These are phyloP conservation scores for Microctenopoma lineatum DNA, from an alignment of 2,797 vertebrate species.

Conservation along the genomic window DNA sequence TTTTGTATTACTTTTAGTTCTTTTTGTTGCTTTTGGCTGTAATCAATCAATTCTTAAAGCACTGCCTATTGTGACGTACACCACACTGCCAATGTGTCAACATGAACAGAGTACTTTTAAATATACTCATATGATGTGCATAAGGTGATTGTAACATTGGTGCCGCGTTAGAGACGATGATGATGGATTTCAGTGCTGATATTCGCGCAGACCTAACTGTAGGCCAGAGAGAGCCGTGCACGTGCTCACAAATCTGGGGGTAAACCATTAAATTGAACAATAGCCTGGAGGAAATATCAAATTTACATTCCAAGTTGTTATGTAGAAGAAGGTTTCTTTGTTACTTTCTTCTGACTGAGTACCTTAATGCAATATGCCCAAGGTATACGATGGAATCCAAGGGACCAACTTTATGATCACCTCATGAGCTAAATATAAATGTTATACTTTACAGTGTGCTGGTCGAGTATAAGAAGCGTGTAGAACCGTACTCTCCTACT, in stretches of 20 bases:
- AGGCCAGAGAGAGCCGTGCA: constrained; percentile 44
- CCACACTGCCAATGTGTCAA: constrained; percentile 66
- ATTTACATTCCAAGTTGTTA: constrained; percentile 78
- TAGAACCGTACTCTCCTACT: constrained; percentile 58
- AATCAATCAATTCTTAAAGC: constrained; percentile 82
- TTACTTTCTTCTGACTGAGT: constrained; percentile 59
- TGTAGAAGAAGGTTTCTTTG: constrained; percentile 56
- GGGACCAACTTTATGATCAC: constrained; percentile 86
- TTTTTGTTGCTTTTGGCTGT: constrained; percentile 77
- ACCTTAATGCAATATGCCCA: constrained; percentile 68
- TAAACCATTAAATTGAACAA: constrained; percentile 43
- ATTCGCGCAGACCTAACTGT: constrained; percentile 51
- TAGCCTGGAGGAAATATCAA: constrained; percentile 58
- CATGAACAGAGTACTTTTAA: constrained; percentile 50
- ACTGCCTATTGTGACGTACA: constrained; percentile 76
- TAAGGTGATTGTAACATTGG: constrained; percentile 86
- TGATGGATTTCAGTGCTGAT: constrained; percentile 36
- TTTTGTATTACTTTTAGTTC: constrained; percentile 35
- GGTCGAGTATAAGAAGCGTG: constrained; percentile 63
- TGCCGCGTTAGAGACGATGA: constrained; percentile 57
- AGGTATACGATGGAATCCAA: constrained; percentile 64
- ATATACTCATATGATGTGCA: constrained; percentile 59
- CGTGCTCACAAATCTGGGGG: constrained; percentile 40
- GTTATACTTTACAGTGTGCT: constrained; percentile 73
- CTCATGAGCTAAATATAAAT: constrained; percentile 77